Base-by-base conservation (phyloP, 2,888 invertebrate species). In the Drosophila niveifrons region DNA sequence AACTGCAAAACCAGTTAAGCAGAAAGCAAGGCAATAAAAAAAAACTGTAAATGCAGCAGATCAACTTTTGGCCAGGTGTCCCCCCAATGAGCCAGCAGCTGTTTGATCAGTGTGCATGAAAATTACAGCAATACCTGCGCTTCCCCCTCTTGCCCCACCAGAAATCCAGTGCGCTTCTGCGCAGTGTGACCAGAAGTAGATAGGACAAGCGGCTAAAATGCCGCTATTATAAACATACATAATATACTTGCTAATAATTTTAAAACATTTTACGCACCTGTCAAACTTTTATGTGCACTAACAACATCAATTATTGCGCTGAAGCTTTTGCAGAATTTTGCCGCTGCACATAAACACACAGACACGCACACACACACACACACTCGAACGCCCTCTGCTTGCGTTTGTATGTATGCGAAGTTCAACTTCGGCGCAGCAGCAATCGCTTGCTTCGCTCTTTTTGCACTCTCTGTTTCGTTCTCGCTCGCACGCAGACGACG, bases 401-500 rank as follows among this genome's bases (percentile, higher is more conserved):
- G 55, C 58, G 56, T 68, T 56, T 76, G 66, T 67, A 55, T 69
- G 58, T 59, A 34, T 46, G 65, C 67, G 68, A 72, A 74, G 78
- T 74, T 75, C 72, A 83, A 83, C 86, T 83, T 74, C 78, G 80
- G 83, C 83, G 83, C 83, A 83, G 75, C 58, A 67, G 56, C 62
- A 36, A n/a, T 36, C 36, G 43, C 53, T 58, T 41, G 29, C 44
- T 36, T 57, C 48, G 9, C 55, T 43, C 63, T 34, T 10, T 59
- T 59, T 68, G 61, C 66, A 47, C 44, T 66, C 61, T 53, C 28
- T 43, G n/a, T 10, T 58, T 41, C 31, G 46, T 62, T 43, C 41
- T 15, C n/a, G 72, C 61, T 64, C 65, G 56, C 36, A n/a, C 31
- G 31, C 31, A 58, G 58, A 67, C 66, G 57, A 62, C 72, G 67